Evolutionary conservation across 2,888 invertebrate genomes (phyloP).

Genomic region (Steinernema carpocapsae): DNA sequence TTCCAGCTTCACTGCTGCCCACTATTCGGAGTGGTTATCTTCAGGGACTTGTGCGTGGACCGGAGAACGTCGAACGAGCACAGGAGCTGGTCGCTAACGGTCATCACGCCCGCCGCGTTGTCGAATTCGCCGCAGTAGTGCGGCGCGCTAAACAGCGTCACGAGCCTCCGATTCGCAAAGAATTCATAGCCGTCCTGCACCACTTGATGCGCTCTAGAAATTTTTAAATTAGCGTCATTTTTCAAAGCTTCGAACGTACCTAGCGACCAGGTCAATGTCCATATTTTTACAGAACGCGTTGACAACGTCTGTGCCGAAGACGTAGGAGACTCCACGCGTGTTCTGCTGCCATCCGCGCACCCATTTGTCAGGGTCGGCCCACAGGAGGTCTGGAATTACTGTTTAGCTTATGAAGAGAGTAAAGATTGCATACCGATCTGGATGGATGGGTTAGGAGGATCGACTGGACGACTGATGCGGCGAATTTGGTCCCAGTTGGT

Average conservation of each 20-base stretch:
- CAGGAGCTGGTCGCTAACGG: constrained; percentile 55
- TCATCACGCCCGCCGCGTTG: constrained; percentile 62
- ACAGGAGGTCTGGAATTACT: constrained; percentile 68
- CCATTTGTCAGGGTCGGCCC: constrained; percentile 70
- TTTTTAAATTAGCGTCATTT: neutral
- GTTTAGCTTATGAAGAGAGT: neutral
- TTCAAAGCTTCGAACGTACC: neutral
- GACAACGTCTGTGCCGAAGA: constrained; percentile 73
- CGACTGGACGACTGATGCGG: constrained; percentile 42
- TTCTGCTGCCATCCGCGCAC: constrained; percentile 52
- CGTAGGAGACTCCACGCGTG: constrained; percentile 73
- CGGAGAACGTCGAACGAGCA: constrained; percentile 56
- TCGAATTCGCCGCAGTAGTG: constrained; percentile 59
- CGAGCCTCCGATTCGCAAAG: constrained; percentile 38
- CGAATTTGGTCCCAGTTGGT: constrained; percentile 44
- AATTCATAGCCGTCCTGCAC: constrained; percentile 51
- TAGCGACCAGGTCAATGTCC: constrained; percentile 63
- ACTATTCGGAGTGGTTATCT: neutral
- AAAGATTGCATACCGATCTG: constrained; percentile 49
- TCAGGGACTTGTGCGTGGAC: constrained; percentile 5
- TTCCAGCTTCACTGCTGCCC: neutral
- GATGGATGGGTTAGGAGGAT: constrained; percentile 69
- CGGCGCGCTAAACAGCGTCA: constrained; percentile 57
- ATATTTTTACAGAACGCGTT: constrained; percentile 71
- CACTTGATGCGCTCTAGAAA: constrained; percentile 15